A percentile compares a stretch with the other conserved stretches of the same genome.
phyloP scores from a whole-genome alignment of 2,888 invertebrate species.

The Thereva nobilitata region DNA sequence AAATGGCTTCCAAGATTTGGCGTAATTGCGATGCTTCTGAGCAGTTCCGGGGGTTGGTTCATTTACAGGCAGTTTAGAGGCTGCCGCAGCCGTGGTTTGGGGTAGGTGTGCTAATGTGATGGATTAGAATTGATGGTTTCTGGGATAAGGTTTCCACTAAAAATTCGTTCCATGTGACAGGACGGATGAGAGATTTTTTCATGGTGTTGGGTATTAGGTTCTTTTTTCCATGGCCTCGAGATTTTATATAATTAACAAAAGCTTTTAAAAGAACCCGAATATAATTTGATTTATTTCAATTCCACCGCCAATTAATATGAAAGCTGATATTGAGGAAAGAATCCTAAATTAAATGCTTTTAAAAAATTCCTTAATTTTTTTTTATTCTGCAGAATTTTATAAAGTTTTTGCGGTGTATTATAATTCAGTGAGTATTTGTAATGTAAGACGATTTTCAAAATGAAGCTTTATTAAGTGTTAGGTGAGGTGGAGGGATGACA shows the following conservation, averaged over 20 bases:
- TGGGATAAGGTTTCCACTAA: constrained; percentile 20
- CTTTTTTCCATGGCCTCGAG: neutral
- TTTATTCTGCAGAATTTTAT: too few relatives aligned
- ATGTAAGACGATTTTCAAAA: too few relatives aligned
- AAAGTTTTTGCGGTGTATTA: too few relatives aligned
- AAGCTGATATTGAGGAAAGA: too few relatives aligned
- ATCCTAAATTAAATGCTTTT: too few relatives aligned
- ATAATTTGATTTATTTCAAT: neutral
- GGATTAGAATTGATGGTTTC: constrained; percentile 39
- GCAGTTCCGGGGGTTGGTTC: constrained; percentile 6
- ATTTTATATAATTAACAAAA: constrained; percentile 2
- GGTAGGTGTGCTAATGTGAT: constrained; percentile 38
- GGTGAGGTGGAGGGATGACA: too few relatives aligned
- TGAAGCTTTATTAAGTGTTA: too few relatives aligned
- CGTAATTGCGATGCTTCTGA: constrained; percentile 36
- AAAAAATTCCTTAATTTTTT: too few relatives aligned
- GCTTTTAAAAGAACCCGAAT: neutral
- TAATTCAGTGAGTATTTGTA: too few relatives aligned
- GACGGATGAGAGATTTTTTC: neutral
- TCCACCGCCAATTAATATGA: too few relatives aligned
- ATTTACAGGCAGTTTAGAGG: constrained; percentile 24
- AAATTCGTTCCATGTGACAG: constrained; percentile 11
- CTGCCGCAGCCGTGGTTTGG: constrained; percentile 8
- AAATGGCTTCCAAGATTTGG: constrained; percentile 38
- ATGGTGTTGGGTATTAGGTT: neutral